A percentile compares a stretch with the other conserved stretches of the same genome.
Evolutionary conservation across 2,113 vertebrate genomes (phyloP).

Genomic region (Callorhinus ursinus): DNA sequence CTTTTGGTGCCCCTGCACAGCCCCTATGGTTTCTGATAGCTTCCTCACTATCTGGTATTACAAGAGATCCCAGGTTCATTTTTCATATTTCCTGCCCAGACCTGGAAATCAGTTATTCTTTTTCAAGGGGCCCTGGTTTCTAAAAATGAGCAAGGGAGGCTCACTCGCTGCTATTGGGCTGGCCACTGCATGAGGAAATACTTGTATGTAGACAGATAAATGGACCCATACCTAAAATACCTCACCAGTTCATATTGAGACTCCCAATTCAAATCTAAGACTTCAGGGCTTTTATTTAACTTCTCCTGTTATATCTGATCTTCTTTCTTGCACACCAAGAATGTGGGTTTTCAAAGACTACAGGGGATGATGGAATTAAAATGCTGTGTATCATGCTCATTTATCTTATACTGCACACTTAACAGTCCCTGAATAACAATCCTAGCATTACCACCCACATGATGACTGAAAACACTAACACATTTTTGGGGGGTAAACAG

Average conservation of each 20-base stretch:
- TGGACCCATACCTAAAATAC: background rate
- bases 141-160: background rate
- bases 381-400: background rate
- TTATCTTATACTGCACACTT: background rate
- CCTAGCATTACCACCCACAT: fast-evolving
- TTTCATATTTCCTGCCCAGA: background rate
- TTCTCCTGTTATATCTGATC: background rate
- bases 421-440: background rate
- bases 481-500: fast-evolving
- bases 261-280: background rate
- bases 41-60: background rate
- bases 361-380: background rate
- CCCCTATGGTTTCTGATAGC: background rate
- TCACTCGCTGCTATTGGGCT: background rate
- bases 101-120: background rate
- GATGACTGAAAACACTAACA: background rate
- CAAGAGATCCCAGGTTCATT: background rate
- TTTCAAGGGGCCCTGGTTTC: background rate
- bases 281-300: background rate
- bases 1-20: background rate
- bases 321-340: background rate
- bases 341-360: background rate
- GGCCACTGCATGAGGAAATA: background rate
- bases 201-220: background rate
- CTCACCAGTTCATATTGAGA: background rate